Percentiles rank a stretch among this genome's conserved stretches.
Evolutionary conservation across 2,888 invertebrate species (phyloP).

Genomic region (Microplitis deprimator): DNA sequence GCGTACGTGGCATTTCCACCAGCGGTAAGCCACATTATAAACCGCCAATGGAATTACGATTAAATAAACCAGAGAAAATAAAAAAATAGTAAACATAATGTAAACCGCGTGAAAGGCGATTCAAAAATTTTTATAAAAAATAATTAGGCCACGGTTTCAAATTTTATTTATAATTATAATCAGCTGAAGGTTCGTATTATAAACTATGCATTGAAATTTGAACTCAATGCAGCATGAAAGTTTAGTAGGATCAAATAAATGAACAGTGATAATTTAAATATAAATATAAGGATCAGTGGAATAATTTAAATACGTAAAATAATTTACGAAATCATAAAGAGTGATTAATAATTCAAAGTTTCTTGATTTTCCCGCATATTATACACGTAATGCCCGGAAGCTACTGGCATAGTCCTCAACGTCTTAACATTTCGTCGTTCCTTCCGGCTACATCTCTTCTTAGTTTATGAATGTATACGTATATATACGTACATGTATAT

Average conservation of each 20-base stretch:
- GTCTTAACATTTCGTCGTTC: background rate
- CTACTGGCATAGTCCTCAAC: background rate
- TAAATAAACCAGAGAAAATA: background rate
- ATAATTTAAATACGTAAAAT: background rate
- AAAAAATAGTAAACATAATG: background rate
- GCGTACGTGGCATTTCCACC: constrained; percentile 27
- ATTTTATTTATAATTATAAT: too few species aligned
- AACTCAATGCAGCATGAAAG: too few species aligned
- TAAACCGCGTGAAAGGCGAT: background rate
- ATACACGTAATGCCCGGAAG: background rate
- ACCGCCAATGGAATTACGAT: constrained; percentile 9
- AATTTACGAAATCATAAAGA: background rate
- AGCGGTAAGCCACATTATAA: constrained; percentile 26
- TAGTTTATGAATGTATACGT: constrained; percentile 22
- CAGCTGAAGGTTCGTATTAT: background rate
- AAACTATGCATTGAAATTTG: too few species aligned
- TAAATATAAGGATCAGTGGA: background rate
- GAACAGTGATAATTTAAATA: background rate
- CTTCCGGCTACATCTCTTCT: background rate
- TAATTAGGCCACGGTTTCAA: too few species aligned
- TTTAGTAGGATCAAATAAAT: too few species aligned
- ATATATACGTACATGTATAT: constrained; percentile 2
- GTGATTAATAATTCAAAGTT: constrained; percentile 1
- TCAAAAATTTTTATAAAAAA: too few species aligned
- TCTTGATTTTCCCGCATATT: background rate